Evolutionary conservation across 2,113 vertebrate genomes (phyloP), one percentile per base, ranked within the genome.

Genomic region (Bambusicola thoracicus): DNA sequence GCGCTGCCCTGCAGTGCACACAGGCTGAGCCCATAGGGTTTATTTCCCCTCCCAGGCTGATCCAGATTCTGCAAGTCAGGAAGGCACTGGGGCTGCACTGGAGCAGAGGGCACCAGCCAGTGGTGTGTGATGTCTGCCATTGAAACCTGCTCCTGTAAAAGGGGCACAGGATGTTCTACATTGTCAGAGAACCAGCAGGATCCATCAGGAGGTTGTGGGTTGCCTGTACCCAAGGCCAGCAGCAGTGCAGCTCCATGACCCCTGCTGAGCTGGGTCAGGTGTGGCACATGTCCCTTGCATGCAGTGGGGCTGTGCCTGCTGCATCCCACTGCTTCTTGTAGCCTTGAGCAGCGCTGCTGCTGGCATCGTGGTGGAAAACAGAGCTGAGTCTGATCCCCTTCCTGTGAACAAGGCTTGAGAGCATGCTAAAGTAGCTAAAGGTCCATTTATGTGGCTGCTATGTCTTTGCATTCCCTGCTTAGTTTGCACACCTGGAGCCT

Each of bases 321-420:
- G 67, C 4, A 2, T 3, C 38, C 34, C 46, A 6, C 43, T 6
- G 40, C 6, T 69, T 20, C 55, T 55, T 32, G 80, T 32, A 80
- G 67, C 76, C 56, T 24, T 21, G 36, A 48, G n/a, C 61, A 65
- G 13, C 20, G 73, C 48, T 80, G 63, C 77, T n/a, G 34, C 30
- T 43, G 13, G 6, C 7, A 2, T n/a, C 38, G 2, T 0, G 0
- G 38, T 36, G 1, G 0, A 17, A 75, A 36, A 2, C 1, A 0
- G 67, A 48, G 32, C 34, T 76, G 81, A 36, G n/a, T 3, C 12
- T 20, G 14, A 8, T 49, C 48, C 36, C 22, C 38, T 68, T 59
- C n/a, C 56, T 20, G 17, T 9, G 40, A 41, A 43, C 53, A 43
- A 53, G 56, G 51, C 46, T 53, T 0, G 0, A 41, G 38, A 67